Evolutionary conservation across 2,888 invertebrate species (phyloP).

Genomic region (Tachina fera): DNA sequence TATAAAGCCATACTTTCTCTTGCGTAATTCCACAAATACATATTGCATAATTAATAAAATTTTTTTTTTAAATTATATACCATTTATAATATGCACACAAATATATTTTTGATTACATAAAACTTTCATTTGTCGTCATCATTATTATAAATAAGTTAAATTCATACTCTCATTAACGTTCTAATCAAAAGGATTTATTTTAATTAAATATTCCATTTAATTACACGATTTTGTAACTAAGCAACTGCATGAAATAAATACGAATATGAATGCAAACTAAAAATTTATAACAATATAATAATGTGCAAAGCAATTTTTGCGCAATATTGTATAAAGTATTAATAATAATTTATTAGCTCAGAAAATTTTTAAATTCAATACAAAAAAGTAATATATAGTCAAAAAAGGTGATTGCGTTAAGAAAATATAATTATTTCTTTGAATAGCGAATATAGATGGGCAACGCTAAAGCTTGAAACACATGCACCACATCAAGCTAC

Average conservation of each 20-base stretch:
- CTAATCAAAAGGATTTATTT: slow-evolving; percentile 48
- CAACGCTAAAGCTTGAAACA: too few relatives aligned
- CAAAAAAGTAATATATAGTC: too few relatives aligned
- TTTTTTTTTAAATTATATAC: background rate
- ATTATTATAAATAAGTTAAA: background rate
- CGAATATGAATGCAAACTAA: background rate
- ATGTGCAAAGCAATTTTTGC: slow-evolving; percentile 38
- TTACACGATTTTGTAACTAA: slow-evolving; percentile 40
- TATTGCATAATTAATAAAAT: background rate
- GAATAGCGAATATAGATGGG: too few relatives aligned
- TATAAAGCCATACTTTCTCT: too few relatives aligned
- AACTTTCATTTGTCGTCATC: slow-evolving; percentile 12
- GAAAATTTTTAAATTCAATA: too few relatives aligned
- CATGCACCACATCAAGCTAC: too few relatives aligned
- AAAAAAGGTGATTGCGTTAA: too few relatives aligned
- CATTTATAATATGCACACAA: background rate
- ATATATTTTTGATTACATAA: slow-evolving; percentile 16
- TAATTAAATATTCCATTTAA: slow-evolving; percentile 51
- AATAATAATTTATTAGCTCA: background rate
- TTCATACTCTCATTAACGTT: background rate
- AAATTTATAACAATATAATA: background rate
- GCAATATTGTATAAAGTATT: background rate
- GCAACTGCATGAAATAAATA: slow-evolving; percentile 26
- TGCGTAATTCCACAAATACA: too few relatives aligned
- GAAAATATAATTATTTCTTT: too few relatives aligned